Percentiles rank a stretch among this genome's conserved stretches.
These are phyloP conservation scores for Psephotus haematonotus DNA, from an alignment of 2,113 vertebrate species.

Conservation along the genomic window DNA sequence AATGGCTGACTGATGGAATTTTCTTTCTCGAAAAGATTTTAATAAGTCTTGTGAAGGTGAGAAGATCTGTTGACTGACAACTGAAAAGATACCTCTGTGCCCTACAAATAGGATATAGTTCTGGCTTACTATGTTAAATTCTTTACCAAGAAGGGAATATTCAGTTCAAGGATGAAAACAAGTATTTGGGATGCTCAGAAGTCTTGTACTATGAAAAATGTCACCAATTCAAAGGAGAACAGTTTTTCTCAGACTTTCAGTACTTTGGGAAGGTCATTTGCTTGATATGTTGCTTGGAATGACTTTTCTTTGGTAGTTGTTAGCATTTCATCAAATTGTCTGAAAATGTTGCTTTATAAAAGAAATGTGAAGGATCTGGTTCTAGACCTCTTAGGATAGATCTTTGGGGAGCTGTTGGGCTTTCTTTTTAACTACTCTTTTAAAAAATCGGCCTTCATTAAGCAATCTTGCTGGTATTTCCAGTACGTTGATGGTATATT, in stretches of 20 bases:
- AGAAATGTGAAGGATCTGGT: neutral
- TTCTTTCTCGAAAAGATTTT: neutral
- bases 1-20: neutral
- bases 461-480: neutral
- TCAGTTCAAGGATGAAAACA: neutral
- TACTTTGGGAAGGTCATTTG: neutral
- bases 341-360: neutral
- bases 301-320: neutral
- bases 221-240: neutral
- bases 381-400: neutral
- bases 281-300: neutral
- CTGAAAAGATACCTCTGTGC: neutral
- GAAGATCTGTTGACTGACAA: neutral
- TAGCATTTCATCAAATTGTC: neutral
- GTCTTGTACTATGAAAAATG: neutral
- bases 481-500: neutral
- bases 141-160: neutral
- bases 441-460: neutral
- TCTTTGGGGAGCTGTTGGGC: neutral
- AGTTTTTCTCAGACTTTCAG: neutral
- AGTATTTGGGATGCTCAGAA: neutral
- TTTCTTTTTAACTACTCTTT: neutral
- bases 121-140: neutral
- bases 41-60: neutral
- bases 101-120: neutral